Conservation (phyloP, 2,113 vertebrate species). For the Heterotilapia buettikoferi region DNA sequence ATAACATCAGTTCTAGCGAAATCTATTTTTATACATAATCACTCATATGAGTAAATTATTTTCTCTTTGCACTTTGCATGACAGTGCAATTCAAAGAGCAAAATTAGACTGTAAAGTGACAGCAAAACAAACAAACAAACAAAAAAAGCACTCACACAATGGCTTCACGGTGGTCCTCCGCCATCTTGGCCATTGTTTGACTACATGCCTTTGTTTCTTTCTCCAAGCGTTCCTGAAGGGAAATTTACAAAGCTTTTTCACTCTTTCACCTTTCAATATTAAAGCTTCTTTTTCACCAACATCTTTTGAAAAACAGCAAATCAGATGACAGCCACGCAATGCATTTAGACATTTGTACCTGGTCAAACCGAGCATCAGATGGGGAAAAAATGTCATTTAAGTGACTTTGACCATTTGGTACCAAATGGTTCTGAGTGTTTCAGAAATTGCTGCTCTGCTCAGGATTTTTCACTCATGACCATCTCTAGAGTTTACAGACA, state of each 20-base stretch:
- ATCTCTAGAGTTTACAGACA: rapidly evolving
- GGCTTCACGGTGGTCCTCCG: slow-evolving; percentile 77
- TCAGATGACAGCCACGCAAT: neutral
- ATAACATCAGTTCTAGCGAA: slow-evolving; percentile 41
- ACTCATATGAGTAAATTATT: slow-evolving; percentile 9
- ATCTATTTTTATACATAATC: slow-evolving; percentile 29
- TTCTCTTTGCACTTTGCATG: slow-evolving; percentile 37
- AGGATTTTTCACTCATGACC: neutral
- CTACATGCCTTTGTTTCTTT: slow-evolving; percentile 72
- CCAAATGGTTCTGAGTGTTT: neutral
- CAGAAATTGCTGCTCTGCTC: neutral
- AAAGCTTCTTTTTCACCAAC: neutral
- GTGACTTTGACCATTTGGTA: neutral
- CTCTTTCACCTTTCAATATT: neutral
- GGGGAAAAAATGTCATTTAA: neutral
- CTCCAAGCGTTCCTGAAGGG: slow-evolving; percentile 73
- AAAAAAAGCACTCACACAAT: slow-evolving; percentile 73
- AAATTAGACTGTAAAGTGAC: slow-evolving; percentile 46
- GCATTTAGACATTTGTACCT: neutral
- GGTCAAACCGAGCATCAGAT: rapidly evolving
- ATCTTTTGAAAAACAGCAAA: neutral
- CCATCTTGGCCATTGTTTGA: slow-evolving; percentile 61
- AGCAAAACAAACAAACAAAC: neutral
- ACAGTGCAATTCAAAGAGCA: slow-evolving; percentile 45
- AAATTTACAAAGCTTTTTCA: neutral